Evolutionary conservation across 2,888 invertebrate genomes (phyloP).

Genomic region (Arctia plantaginis): DNA sequence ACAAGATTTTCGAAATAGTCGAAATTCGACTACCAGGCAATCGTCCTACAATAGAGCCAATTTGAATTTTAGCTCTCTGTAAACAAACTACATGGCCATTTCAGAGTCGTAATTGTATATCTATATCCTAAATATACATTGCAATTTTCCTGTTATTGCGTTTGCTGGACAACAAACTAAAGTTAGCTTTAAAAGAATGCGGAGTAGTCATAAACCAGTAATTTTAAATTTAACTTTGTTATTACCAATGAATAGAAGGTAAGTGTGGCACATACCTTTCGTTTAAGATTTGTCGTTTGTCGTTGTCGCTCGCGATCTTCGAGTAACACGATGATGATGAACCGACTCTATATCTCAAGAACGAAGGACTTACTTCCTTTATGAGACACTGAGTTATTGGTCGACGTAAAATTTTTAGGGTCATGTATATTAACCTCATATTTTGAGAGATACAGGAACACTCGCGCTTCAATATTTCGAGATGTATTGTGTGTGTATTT

Average conservation of each 20-base stretch:
- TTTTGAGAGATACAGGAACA: conserved; percentile 12
- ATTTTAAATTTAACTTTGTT: background rate
- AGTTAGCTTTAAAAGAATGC: too few relatives aligned
- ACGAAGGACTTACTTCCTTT: conserved; percentile 19
- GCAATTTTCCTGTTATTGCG: too few relatives aligned
- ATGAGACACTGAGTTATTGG: conserved; percentile 36
- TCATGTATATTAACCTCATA: conserved; percentile 6
- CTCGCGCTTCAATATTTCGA: conserved; percentile 2
- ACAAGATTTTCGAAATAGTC: too few relatives aligned
- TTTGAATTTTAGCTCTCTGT: too few relatives aligned
- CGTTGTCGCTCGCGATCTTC: conserved; percentile 29
- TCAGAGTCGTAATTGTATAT: too few relatives aligned
- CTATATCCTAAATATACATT: too few relatives aligned
- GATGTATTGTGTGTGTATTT: conserved; percentile 4
- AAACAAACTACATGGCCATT: too few relatives aligned
- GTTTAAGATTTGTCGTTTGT: conserved; percentile 45
- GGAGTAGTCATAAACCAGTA: too few relatives aligned
- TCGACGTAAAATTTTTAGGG: conserved; percentile 18
- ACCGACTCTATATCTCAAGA: conserved; percentile 29
- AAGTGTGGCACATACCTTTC: background rate
- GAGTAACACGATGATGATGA: conserved; percentile 38
- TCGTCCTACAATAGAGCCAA: too few relatives aligned
- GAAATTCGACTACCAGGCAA: too few relatives aligned
- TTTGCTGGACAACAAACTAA: too few relatives aligned
- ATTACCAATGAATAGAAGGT: background rate